phyloP scores from a whole-genome alignment of 2,888 invertebrate species.

The Eumacrocentrus americanus region DNA sequence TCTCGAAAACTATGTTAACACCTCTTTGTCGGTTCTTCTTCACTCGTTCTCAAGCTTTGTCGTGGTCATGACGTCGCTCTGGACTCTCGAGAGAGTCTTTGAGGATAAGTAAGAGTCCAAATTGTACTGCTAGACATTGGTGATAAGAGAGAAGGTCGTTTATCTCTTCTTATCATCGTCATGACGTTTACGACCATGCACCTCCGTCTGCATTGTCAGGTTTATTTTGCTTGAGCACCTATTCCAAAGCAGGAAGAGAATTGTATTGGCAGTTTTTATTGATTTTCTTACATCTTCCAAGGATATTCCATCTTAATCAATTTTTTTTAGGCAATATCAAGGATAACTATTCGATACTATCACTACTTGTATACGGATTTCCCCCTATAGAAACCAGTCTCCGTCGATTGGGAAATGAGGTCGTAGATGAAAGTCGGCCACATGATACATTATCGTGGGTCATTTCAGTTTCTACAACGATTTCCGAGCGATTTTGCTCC shows the following conservation, averaged over 20 bases:
- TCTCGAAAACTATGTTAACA: not conserved
- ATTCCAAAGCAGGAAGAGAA: too few species aligned
- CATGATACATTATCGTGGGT: not conserved
- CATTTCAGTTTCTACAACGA: not conserved
- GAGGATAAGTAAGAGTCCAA: not conserved
- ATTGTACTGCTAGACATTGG: too few species aligned
- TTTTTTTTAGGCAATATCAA: too few species aligned
- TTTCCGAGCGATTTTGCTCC: not conserved
- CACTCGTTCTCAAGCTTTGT: not conserved
- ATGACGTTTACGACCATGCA: not conserved
- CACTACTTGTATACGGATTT: not conserved
- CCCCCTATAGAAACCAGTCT: not conserved
- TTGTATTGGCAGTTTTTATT: too few species aligned
- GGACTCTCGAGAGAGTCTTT: not conserved
- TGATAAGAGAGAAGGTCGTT: not conserved
- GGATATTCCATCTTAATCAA: not conserved
- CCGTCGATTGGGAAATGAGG: not conserved
- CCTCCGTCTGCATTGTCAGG: not conserved
- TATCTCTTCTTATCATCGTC: not conserved
- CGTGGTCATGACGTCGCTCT: not conserved
- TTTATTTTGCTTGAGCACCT: not conserved
- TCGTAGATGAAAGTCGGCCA: conserved; percentile 3
- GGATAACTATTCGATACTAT: too few species aligned
- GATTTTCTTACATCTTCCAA: not conserved
- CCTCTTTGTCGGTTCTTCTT: not conserved